Base-by-base conservation (phyloP, 2,113 vertebrate species). In the Lamprotornis superbus region DNA sequence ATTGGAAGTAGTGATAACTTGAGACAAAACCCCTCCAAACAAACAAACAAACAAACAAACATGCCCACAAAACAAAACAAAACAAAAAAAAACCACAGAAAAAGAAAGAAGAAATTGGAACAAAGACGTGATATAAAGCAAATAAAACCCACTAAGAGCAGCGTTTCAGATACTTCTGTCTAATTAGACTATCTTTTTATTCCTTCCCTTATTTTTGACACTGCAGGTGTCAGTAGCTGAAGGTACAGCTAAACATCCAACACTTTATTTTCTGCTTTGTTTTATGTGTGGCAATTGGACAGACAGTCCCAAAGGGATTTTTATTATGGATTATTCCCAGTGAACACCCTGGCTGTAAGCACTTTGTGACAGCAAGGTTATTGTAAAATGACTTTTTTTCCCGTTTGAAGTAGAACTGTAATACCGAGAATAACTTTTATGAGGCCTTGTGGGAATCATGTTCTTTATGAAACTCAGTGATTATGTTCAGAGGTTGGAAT, bases 261-360 rank as follows among this genome's bases (percentile, higher is more conserved):
- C 42, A 57, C 56, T 93, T 94, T 86, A 80, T 96, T 94, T 94
- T 90, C 92, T 96, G 44, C 65, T 96, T 97, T 97, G 78, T 89
- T 94, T 87, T 93, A 91, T 74, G 57, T 17, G 4, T 65, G 69
- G 15, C 61, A 87, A 50, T 94, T 85, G 80, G 60, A 91, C 40
- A 94, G 84, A 89, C 83, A 95, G 42, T 96, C 69, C 63, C 81
- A 83, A 57, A 79, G 31, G n/a, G 22, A 89, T 96, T 93, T 96
- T 94, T 80, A 91, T 96, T 96, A 93, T 81, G 53, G 71, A 88
- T 96, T 97, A 96, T 96, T 87, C 91, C 77, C 84, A 93, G 86
- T 83, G 71, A 97, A 82, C 49, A 18, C 12, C 52, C 67, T 93
- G 61, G 20, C 77, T 96, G 80, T 76, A 91, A 97, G 94, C 91